phyloP scores from a whole-genome alignment of 2,797 vertebrate genomes.

The Esox lucius region DNA sequence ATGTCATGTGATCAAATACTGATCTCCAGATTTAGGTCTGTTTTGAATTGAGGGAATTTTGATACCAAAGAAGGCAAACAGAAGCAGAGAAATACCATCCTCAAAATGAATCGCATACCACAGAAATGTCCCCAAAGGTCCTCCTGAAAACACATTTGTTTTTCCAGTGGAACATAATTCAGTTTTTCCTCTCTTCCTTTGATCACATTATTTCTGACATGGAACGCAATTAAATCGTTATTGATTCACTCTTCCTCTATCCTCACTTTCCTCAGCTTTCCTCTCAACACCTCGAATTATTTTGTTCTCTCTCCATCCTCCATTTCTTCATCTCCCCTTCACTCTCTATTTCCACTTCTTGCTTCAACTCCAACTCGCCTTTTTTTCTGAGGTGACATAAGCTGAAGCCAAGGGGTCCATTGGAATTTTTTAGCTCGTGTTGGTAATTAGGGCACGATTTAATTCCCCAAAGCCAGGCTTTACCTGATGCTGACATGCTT shows the following conservation, averaged over 20 bases:
- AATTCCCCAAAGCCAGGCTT: background rate
- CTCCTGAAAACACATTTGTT: background rate
- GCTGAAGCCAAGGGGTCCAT: background rate
- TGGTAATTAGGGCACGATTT: background rate
- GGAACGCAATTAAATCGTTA: no score
- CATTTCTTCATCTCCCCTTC: background rate
- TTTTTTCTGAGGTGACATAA: background rate
- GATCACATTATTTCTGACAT: no score
- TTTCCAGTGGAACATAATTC: background rate
- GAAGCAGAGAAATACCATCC: constrained; percentile 1
- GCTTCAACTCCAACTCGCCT: background rate
- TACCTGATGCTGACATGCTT: background rate
- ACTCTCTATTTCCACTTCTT: background rate
- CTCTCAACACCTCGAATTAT: background rate
- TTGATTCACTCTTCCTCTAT: background rate
- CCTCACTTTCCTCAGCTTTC: background rate
- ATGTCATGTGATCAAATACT: constrained; percentile 57
- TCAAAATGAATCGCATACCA: background rate
- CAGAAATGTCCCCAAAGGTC: constrained; percentile 11
- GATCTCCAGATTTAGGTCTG: constrained; percentile 52
- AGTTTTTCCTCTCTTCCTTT: background rate
- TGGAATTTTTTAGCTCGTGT: background rate
- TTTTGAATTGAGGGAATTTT: constrained; percentile 46
- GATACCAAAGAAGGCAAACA: constrained; percentile 69
- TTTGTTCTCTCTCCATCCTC: background rate